phyloP scores from a whole-genome alignment of 1,140 invertebrate genomes.

The Caenorhabditis elegans region WBcel235 BX284603.4:4551001-4551500 shows the following conservation, averaged over 20 bases:
- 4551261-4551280: not conserved
- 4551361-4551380: constrained; percentile 40
- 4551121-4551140: not conserved
- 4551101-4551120: not conserved
- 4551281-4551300: too few relatives aligned
- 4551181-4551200: constrained; percentile 30
- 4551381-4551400: constrained; percentile 40
- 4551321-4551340: not conserved
- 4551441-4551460: constrained; percentile 26
- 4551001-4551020: too few relatives aligned
- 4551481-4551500: not conserved
- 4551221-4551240: constrained; percentile 40
- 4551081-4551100: not conserved
- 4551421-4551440: constrained; percentile 46
- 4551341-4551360: constrained; percentile 24
- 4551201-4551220: constrained; percentile 9
- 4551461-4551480: constrained; percentile 25
- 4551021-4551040: too few relatives aligned
- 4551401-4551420: constrained; percentile 32
- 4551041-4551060: too few relatives aligned
- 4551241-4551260: constrained; percentile 38
- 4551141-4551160: not conserved
- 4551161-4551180: not conserved
- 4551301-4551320: not conserved
- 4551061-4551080: too few relatives aligned